phyloP scores from a whole-genome alignment of 2,113 vertebrate species.

The Callorhinus ursinus region DNA sequence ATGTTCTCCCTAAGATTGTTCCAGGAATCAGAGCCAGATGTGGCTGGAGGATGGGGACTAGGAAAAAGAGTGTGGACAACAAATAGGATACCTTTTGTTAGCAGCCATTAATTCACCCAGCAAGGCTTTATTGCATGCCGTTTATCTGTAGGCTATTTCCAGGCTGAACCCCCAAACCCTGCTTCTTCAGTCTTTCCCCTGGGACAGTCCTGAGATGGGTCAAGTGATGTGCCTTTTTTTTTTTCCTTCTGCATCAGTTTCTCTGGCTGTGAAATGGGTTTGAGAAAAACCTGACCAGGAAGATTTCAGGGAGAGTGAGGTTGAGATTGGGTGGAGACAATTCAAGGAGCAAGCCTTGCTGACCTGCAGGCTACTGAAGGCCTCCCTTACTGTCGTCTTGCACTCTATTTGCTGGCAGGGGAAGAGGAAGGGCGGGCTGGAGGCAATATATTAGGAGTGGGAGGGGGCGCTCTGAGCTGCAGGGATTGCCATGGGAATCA shows the following conservation, averaged over 20 bases:
- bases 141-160: neutral
- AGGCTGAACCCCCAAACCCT: neutral
- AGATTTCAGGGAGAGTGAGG: neutral
- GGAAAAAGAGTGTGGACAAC: neutral
- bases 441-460: neutral
- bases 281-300: neutral
- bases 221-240: neutral
- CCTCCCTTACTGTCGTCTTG: neutral
- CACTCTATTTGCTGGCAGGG: neutral
- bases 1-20: neutral
- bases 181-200: neutral
- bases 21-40: neutral
- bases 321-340: neutral
- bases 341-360: neutral
- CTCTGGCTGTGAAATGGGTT: neutral
- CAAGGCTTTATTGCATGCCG: neutral
- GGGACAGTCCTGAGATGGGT: neutral
- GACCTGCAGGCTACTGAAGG: neutral
- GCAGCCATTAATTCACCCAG: neutral
- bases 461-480: neutral
- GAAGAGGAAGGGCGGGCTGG: neutral
- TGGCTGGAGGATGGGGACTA: neutral
- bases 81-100: neutral
- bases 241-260: neutral
- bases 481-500: slow-evolving; percentile 16